phyloP scores from a whole-genome alignment of 2,113 vertebrate genomes.

The human region GRCh38 chr7:1822501-1823000 shows the following conservation, averaged over 20 bases:
- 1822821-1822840: background rate
- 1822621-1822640: background rate
- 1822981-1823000: no score
- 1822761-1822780: background rate
- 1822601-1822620: background rate
- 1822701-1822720: background rate
- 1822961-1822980: background rate
- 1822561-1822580: background rate
- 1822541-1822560: background rate
- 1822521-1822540: background rate
- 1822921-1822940: background rate
- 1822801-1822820: no score
- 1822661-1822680: background rate
- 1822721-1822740: background rate
- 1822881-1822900: background rate
- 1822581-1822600: background rate
- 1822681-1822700: background rate
- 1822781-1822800: background rate
- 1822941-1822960: background rate
- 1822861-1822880: accelerated
- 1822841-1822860: background rate
- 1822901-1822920: background rate
- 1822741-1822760: background rate
- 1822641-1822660: background rate
- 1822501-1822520: background rate